Base-by-base conservation (phyloP, 2,888 invertebrate genomes). In the Caenorhabditis sp. region DNA sequence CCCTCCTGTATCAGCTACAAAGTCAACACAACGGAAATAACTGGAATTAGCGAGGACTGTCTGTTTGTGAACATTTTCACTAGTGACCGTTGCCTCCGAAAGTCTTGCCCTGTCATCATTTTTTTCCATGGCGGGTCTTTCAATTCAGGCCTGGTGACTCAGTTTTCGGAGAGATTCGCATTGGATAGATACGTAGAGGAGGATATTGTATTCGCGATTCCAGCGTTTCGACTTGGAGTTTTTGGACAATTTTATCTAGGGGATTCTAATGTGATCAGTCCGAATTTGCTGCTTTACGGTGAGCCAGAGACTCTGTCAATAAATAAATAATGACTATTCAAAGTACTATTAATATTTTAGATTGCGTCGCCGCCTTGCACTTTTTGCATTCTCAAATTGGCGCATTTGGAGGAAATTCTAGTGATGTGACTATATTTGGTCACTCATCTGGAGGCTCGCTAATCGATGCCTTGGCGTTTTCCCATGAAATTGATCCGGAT, bases 191-290 rank as follows among this genome's bases (percentile, higher is more conserved):
- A 84, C 71, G 85, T 85, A 0, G 50, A 60, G 13, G 67, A 85
- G 32, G 80, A 64, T 56, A 24, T 89, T 24, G 78, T 89, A 2
- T 86, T 88, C 47, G 85, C 86, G 3, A 82, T 87, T 28, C 77
- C 85, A 2, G 88, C 85, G 9, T 87, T 86, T 24, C 82, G 89
- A 15, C 56, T 89, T 4, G 89, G 88, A n/a, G 61, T 88, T 9
- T 85, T 88, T 51, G 88, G 88, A 1, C 84, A 87, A 13, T 68
- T 88, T 18, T 74, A 84, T 51, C 69, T 89, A 53, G 86, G 85
- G 18, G 40, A 32, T 32, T 32, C 80, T 24, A 87, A 84, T 13
- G 64, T 80, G 9, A 65, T 85, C 6, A 82, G 71, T 0, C 64
- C 78, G 32, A 89, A 89, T 67, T 51, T 89, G 9, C 78, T 83